Conservation (phyloP, 2,888 invertebrate species). For the Baccha elongata region DNA sequence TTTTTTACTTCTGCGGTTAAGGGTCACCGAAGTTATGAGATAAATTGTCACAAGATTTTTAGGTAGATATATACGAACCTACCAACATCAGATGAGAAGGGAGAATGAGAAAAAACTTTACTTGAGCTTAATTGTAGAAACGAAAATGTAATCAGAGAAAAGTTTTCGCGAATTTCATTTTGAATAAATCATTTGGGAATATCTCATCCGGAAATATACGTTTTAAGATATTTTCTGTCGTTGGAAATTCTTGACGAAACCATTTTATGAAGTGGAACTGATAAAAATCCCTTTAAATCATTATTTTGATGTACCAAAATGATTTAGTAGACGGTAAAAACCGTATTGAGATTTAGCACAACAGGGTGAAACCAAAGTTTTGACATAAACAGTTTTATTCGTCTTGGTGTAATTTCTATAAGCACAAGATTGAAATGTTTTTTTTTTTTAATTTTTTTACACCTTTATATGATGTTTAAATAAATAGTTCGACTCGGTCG, state of each 20-base stretch:
- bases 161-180: slow-evolving; percentile 15
- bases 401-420: too few species aligned
- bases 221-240: background rate
- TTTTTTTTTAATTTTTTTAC: too few species aligned
- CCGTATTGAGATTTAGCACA: too few species aligned
- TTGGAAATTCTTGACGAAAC: background rate
- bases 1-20: slow-evolving; percentile 48
- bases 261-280: background rate
- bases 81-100: background rate
- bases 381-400: too few species aligned
- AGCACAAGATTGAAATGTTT: too few species aligned
- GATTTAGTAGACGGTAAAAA: too few species aligned
- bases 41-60: slow-evolving; percentile 60
- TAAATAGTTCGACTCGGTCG: too few species aligned
- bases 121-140: slow-evolving; percentile 53
- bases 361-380: too few species aligned
- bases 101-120: slow-evolving; percentile 6
- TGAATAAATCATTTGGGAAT: background rate
- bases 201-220: background rate
- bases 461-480: too few species aligned
- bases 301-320: too few species aligned
- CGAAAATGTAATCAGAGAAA: slow-evolving; percentile 63
- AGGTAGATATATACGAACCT: background rate
- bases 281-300: too few species aligned
- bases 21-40: slow-evolving; percentile 69